phyloP scores from a whole-genome alignment of 2,888 invertebrate genomes.

The Charanyca ferruginea region DNA sequence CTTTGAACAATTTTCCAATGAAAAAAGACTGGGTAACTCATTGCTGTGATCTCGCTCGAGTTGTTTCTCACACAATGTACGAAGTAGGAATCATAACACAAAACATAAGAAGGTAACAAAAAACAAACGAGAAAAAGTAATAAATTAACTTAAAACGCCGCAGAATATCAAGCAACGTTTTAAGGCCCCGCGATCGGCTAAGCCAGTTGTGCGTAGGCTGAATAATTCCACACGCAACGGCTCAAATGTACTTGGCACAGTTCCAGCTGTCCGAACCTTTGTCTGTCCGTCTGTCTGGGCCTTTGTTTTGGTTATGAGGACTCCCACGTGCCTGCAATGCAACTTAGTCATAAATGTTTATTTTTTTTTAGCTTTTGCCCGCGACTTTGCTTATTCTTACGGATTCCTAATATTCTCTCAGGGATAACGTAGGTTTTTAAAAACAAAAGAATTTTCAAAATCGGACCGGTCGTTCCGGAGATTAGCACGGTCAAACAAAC shows the following conservation, averaged over 20 bases:
- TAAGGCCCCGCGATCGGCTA: conserved; percentile 40
- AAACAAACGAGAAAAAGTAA: conserved; percentile 10
- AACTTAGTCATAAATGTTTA: conserved; percentile 59
- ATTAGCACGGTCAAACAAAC: too few species aligned
- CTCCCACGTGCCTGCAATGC: conserved; percentile 55
- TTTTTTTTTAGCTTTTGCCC: too few species aligned
- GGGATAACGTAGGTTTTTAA: too few species aligned
- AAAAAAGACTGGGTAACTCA: not conserved
- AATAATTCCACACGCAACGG: conserved; percentile 64
- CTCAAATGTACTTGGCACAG: conserved; percentile 75
- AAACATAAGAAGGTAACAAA: not conserved
- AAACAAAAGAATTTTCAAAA: too few species aligned
- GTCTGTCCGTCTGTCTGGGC: conserved; percentile 79
- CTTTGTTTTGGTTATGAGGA: conserved; percentile 79
- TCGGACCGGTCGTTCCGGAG: too few species aligned
- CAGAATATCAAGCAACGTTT: conserved; percentile 42
- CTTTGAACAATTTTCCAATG: not conserved
- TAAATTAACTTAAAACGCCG: conserved; percentile 19
- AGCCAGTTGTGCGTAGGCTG: conserved; percentile 59
- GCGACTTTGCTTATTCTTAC: too few species aligned
- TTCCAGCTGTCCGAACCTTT: conserved; percentile 79
- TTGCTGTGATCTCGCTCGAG: not conserved
- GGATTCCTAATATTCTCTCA: too few species aligned
- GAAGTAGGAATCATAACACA: conserved; percentile 14
- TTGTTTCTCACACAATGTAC: not conserved